A percentile compares a stretch with the other conserved stretches of the same genome.
phyloP scores from a whole-genome alignment of 1,140 invertebrate genomes.

The Papilio machaon region DNA sequence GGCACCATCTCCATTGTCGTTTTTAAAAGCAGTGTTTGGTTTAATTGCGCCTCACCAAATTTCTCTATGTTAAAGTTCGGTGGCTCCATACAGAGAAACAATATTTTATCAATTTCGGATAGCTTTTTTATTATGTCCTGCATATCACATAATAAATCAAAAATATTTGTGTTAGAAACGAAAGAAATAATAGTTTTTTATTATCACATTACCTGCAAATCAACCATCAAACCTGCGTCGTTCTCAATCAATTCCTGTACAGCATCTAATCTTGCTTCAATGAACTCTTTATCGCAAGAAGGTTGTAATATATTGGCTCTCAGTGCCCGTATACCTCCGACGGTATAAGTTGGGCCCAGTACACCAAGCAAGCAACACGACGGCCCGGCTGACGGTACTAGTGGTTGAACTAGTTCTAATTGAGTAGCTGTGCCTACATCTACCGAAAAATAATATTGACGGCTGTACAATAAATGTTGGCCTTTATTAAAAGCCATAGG shows the following conservation, averaged over 20 bases:
- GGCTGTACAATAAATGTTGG: neutral
- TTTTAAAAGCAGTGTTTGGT: constrained; percentile 91
- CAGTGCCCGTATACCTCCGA: constrained; percentile 88
- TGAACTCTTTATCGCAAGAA: constrained; percentile 84
- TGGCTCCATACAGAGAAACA: constrained; percentile 80
- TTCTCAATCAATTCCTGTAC: constrained; percentile 89
- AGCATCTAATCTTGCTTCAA: constrained; percentile 86
- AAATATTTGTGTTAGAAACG: neutral
- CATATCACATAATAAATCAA: constrained; percentile 24
- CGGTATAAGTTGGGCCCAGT: constrained; percentile 90
- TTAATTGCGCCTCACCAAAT: constrained; percentile 88
- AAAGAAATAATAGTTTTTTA: neutral
- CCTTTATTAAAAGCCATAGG: neutral
- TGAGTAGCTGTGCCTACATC: constrained; percentile 87
- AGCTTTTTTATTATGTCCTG: constrained; percentile 79
- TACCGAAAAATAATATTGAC: constrained; percentile 62
- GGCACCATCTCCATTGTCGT: constrained; percentile 88
- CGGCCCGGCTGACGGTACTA: constrained; percentile 65
- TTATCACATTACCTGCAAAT: constrained; percentile 71
- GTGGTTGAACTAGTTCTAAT: constrained; percentile 87
- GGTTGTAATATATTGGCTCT: constrained; percentile 93
- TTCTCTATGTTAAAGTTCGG: constrained; percentile 83
- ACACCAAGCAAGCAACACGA: constrained; percentile 86
- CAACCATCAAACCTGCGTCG: constrained; percentile 83
- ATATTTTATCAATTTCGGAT: constrained; percentile 80